Base-by-base conservation (phyloP, 2,888 invertebrate genomes). In the Cephus sareptanus region DNA sequence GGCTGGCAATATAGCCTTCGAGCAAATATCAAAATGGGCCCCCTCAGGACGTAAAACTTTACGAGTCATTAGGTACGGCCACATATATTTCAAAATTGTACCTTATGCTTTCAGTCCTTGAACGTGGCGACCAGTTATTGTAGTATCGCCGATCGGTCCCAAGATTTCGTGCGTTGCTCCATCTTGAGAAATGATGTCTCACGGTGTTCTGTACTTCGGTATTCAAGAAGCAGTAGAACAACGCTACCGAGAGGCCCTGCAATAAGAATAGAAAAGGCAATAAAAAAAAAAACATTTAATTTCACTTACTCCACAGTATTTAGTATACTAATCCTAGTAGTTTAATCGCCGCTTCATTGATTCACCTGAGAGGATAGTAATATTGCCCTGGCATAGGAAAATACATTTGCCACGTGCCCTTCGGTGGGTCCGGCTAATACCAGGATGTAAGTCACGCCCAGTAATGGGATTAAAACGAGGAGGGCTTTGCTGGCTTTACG, bases 191-290 rank as follows among this genome's bases (percentile, higher is more conserved):
- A 88, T 96, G 97, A 91, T 97, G 96, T 37, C 95, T 94, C 83
- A 98, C 93, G 1, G 97, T 95, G 90, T 96, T 96, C 75, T 96
- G 95, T 11, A 98, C 98, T 92, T 98, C 98, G 6, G 97, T 96
- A 92, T 98, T 98, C 87, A 98, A 94, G 92, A 98, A 98, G 92
- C 98, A 98, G 93, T 97, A 98, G 92, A 98, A 96, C 80, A 98
- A 92, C 4, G 98, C 97, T 81, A 98, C 97, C 76, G 95, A 96
- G 89, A 98, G 96, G 80, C 98, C 98, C 98, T 98, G 92, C 4
- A 92, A 78, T 77, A 83, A 37, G 77, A 73, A 34, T 71, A 4
- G 35, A 73, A 74, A 9, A 34, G 56, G 35, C 30, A 69, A 74
- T 74, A 76, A 82, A 79, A 69, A 69, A 33, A n/a, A 33, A 34